Conservation (phyloP, 2,797 vertebrate species). For the Sarcophilus harrisii region DNA sequence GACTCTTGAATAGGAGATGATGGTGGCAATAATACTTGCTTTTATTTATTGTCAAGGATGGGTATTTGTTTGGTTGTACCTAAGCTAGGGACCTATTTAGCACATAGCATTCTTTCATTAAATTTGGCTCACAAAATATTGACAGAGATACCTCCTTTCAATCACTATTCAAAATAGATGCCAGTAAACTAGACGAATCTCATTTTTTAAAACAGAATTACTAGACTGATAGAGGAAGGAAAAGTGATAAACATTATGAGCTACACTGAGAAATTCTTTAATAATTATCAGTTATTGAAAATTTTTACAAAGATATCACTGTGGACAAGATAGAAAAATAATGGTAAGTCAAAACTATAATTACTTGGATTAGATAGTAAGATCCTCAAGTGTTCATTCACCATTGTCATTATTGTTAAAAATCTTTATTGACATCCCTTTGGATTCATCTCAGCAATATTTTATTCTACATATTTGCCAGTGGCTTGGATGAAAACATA, state of each 20-base stretch:
- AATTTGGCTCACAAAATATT: background rate
- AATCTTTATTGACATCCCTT: background rate
- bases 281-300: background rate
- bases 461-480: background rate
- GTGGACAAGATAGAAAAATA: background rate
- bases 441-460: background rate
- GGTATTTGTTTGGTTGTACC: background rate
- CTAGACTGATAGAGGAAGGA: background rate
- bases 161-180: background rate
- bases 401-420: background rate
- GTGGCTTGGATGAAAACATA: background rate
- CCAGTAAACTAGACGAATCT: background rate
- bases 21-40: no score
- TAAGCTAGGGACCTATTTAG: background rate
- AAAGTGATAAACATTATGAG: background rate
- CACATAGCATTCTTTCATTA: background rate
- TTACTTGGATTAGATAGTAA: background rate
- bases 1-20: background rate
- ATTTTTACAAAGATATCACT: background rate
- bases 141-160: background rate
- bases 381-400: background rate
- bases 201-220: background rate
- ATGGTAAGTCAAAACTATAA: background rate
- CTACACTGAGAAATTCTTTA: background rate
- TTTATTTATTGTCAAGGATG: no score